Evolutionary conservation across 2,888 invertebrate genomes (phyloP).

Genomic region (Cylloceria caligata): DNA sequence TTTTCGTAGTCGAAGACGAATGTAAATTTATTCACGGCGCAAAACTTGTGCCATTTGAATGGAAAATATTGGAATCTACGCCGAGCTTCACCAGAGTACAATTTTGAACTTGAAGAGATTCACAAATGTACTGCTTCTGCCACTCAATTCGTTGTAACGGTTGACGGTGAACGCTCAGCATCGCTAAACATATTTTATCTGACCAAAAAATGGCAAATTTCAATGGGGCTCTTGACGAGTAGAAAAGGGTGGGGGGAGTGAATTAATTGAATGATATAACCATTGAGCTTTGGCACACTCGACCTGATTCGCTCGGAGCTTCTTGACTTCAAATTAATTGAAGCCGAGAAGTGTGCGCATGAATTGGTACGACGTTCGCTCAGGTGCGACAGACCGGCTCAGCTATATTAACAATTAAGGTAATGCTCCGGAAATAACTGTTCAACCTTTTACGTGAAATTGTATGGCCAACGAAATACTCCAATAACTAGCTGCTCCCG

Average conservation of each 20-base stretch:
- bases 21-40: neutral
- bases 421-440: slow-evolving; percentile 68
- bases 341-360: slow-evolving; percentile 41
- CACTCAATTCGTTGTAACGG: slow-evolving; percentile 47
- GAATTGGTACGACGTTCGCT: slow-evolving; percentile 55
- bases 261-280: slow-evolving; percentile 60
- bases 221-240: neutral
- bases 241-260: neutral
- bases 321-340: slow-evolving; percentile 60
- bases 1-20: neutral
- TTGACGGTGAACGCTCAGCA: slow-evolving; percentile 5
- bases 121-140: slow-evolving; percentile 14
- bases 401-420: slow-evolving; percentile 70
- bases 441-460: slow-evolving; percentile 20
- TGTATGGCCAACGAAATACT: slow-evolving; percentile 42
- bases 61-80: slow-evolving; percentile 31
- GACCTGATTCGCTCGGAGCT: slow-evolving; percentile 40
- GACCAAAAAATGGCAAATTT: slow-evolving; percentile 17
- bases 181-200: slow-evolving; percentile 38
- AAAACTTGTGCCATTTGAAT: neutral
- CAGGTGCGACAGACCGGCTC: slow-evolving; percentile 53
- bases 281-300: slow-evolving; percentile 44
- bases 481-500: slow-evolving; percentile 2
- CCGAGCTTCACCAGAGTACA: neutral
- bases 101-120: slow-evolving; percentile 26